Percentiles rank a stretch among this genome's conserved stretches.
Conservation (phyloP, 2,888 invertebrate species). For the Nyleta sp. region DNA sequence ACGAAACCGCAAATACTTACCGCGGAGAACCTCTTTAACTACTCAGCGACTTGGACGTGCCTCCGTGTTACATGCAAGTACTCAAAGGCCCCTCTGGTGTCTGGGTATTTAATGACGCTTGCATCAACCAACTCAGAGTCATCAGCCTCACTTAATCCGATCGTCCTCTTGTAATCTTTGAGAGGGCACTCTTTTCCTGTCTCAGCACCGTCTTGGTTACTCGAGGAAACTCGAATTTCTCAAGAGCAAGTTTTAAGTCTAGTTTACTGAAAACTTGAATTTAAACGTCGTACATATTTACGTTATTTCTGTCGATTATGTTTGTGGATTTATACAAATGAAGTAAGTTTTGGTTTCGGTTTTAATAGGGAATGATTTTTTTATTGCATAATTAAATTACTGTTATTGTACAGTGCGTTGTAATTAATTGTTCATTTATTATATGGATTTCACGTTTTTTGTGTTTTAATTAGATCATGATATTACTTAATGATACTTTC, state of each 20-base stretch:
- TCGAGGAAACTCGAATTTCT: not conserved
- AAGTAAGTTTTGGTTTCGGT: too few relatives aligned
- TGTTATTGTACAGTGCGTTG: too few relatives aligned
- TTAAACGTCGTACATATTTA: not conserved
- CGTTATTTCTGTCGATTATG: too few relatives aligned
- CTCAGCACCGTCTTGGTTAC: not conserved
- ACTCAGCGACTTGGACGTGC: constrained; percentile 23
- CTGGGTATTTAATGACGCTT: constrained; percentile 21
- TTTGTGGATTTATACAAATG: too few relatives aligned
- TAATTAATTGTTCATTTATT: too few relatives aligned
- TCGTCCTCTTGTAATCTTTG: constrained; percentile 18
- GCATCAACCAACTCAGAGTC: constrained; percentile 10
- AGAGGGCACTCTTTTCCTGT: not conserved
- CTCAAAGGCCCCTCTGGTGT: not conserved
- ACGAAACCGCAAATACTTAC: not conserved
- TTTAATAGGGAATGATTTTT: too few relatives aligned
- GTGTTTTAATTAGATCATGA: too few relatives aligned
- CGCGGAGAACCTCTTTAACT: constrained; percentile 6
- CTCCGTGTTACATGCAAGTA: constrained; percentile 12
- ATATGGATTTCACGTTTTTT: too few relatives aligned
- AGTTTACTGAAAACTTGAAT: not conserved
- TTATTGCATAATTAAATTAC: too few relatives aligned
- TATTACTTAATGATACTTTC: too few relatives aligned
- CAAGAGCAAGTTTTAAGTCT: not conserved
- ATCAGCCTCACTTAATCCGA: constrained; percentile 20